Evolutionary conservation across 2,113 vertebrate species (phyloP), one percentile per base, ranked within the genome.

Genomic region (Poecile atricapillus): DNA sequence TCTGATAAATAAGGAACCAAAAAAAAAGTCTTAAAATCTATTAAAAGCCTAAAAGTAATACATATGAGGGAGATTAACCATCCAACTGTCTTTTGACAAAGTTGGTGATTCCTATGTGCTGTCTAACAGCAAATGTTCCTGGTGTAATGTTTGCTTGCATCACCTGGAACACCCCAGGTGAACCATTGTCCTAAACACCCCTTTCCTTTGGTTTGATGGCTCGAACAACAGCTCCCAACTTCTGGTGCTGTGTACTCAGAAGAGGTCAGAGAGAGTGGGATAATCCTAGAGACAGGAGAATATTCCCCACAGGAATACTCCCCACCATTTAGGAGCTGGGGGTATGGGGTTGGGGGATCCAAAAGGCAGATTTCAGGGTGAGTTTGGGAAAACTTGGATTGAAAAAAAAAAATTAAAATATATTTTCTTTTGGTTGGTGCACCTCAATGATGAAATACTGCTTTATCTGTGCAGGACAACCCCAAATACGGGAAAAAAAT

Each of bases 211-310:
- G 47, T 21, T 2, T 67, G 49, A 6, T 25, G n/a, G 35, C 21
- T 71, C 1, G 0, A 76, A 27, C 13, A 60, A 30, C 69, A 94
- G 39, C 73, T 86, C 63, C 44, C 71, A 86, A 11, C 3, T 33
- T 47, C 68, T 43, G 0, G 0, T 62, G 35, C 4, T 62, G 37
- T 25, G 14, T 47, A 43, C 10, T 39, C 47, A 31, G 31, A 2
- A 2, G 31, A 41, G 49, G 19, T 19, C n/a, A 46, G 43, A 33
- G 44, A 44, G 22, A 22, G 10, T 20, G 19, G 28, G 10, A 52
- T 65, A 52, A 78, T 65, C 46, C 55, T 49, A 23, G 27, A 86
- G 62, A 64, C 8, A 46, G 0, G 64, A 35, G 31, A 81, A 49
- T 30, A 84, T 39, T 65, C 8, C 33, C 59, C 30, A 22, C 20